These are phyloP conservation scores for Semnornis frantzii DNA, from an alignment of 2,113 vertebrate species.

Conservation along the genomic window DNA sequence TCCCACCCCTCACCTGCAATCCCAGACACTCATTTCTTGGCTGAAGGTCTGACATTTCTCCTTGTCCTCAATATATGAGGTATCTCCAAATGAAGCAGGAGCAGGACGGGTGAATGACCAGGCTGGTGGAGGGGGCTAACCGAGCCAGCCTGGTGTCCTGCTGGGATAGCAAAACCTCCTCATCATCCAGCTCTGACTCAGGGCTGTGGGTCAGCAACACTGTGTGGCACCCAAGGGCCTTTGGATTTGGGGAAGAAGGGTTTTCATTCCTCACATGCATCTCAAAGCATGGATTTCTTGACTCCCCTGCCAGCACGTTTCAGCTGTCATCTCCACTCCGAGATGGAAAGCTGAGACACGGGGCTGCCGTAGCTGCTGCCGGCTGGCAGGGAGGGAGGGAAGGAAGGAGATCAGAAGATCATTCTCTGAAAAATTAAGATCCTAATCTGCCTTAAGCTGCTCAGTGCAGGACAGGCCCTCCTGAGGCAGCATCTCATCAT, in stretches of 20 bases:
- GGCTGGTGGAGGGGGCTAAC: neutral
- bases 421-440: constrained; percentile 46
- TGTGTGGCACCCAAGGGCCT: fast-evolving
- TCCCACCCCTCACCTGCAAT: neutral
- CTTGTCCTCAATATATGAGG: neutral
- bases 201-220: neutral
- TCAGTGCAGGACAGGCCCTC: neutral
- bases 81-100: neutral
- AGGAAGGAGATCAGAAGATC: constrained; percentile 50
- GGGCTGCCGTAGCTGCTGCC: neutral
- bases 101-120: neutral
- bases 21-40: neutral
- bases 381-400: neutral
- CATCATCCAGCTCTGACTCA: fast-evolving
- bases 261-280: fast-evolving
- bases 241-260: fast-evolving
- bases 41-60: neutral
- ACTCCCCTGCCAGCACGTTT: neutral
- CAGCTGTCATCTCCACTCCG: neutral
- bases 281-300: fast-evolving
- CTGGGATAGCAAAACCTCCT: neutral
- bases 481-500: constrained; percentile 30
- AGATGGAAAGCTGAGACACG: neutral
- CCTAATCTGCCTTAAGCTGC: constrained; percentile 38
- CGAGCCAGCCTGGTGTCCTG: neutral